Evolutionary conservation across 2,797 vertebrate genomes (phyloP).

Genomic region (Pipistrellus kuhlii): DNA sequence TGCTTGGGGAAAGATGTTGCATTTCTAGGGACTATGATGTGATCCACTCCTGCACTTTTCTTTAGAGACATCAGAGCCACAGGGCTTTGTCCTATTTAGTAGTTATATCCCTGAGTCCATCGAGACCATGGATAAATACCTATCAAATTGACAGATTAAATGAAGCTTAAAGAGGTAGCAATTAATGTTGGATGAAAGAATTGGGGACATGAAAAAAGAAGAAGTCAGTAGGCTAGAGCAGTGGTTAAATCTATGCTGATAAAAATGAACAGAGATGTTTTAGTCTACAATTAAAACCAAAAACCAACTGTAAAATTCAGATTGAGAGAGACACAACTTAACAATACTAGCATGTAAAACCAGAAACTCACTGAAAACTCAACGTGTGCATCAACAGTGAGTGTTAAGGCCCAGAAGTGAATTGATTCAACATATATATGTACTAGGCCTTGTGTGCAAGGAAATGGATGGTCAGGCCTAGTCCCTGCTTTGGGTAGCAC

Average conservation of each 20-base stretch:
- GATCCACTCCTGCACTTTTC: not conserved
- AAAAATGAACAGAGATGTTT: conserved; percentile 47
- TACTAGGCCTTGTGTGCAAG: not conserved
- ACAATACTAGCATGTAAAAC: conserved; percentile 15
- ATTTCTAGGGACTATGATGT: not conserved
- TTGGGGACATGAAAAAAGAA: not conserved
- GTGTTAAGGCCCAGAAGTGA: not conserved
- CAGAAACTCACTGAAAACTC: not conserved
- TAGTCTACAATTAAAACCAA: conserved; percentile 46
- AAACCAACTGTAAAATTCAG: conserved; percentile 26
- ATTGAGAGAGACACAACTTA: not conserved
- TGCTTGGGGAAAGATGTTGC: not conserved
- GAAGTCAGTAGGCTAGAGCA: not conserved
- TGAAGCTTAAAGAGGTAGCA: conserved; percentile 19
- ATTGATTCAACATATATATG: not conserved
- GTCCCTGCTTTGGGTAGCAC: not conserved
- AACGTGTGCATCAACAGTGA: not conserved
- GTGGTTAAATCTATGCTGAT: conserved; percentile 54
- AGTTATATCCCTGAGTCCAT: conserved; percentile 32
- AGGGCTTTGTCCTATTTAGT: not conserved
- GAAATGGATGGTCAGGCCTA: not conserved
- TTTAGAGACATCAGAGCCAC: conserved; percentile 16
- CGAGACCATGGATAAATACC: conserved; percentile 56
- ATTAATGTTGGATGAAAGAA: conserved; percentile 57
- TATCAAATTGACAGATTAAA: conserved; percentile 50